Evolutionary conservation across 37 sponge, comb jelly and placozoan genomes (phyloP), one percentile per base, ranked within the genome.

Genomic region (Haliclona indistincta): DNA sequence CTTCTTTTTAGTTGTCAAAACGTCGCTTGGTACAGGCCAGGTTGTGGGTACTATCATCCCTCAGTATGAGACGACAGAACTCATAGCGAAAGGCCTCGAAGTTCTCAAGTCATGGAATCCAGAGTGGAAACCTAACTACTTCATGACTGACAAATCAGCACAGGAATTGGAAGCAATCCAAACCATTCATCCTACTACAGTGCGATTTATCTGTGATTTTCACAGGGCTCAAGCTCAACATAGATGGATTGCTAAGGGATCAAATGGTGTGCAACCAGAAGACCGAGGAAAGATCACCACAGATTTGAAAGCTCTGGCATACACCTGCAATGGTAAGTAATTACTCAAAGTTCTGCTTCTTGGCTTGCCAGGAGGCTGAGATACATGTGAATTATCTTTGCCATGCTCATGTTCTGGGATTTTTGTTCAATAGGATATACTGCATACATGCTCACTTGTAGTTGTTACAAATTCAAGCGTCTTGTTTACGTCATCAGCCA

Each of bases 91-190:
- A 4, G 49, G 70, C 3, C n/a, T 68, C 3, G 22, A 6, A 53
- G n/a, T 72, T 6, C 22, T 72, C 20, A 54, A 25, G 4, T 4
- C 3, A 22, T 72, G 73, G 73, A 72, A 72, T 53, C 73, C 56
- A 5, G n/a, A 72, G 36, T 72, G 73, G 73, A 54, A 52, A 52
- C 56, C 73, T 6, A 5, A 32, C 3, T 72, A 72, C 30, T 72
- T 72, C 58, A 72, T 72, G 73, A 72, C 58, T 13, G 73, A 72
- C 58, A 72, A 72, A 38, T 55, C 56, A 32, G 25, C 7, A 38
- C 38, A 36, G 10, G 56, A 54, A 54, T n/a, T 72, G n/a, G 58
- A 61, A 25, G 63, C 53, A 49, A 17, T 49, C 17, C 17, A 17
- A 49, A 49, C 13, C 17, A 17, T 49, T 20, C 17, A 20, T 49